Base-by-base conservation (phyloP, 2,888 invertebrate genomes). In the Agapostemon virescens region DNA sequence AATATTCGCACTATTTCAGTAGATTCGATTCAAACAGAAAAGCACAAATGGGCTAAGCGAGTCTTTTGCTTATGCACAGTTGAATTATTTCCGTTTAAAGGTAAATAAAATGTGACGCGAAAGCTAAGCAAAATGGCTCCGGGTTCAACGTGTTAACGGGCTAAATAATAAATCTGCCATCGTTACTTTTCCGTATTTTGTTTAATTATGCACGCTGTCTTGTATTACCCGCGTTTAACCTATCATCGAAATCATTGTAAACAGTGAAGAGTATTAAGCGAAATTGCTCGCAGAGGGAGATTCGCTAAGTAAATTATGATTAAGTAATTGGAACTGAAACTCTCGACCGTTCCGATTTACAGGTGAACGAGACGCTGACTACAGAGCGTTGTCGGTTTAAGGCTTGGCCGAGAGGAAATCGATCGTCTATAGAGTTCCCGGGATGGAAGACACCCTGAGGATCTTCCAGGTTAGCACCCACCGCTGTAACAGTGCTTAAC, bases 391-490 rank as follows among this genome's bases (percentile, higher is more conserved):
- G 45, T 69, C n/a, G 77, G 61, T 77, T 81, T 83, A 79, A 72
- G 67, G 70, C 36, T 40, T 20, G 26, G 68, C n/a, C 70, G 68
- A 69, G 76, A 71, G 81, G 69, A 68, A 82, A 85, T 85, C 79
- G 81, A 85, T 85, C 80, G 82, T 55, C 74, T 66, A 81, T 74
- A 67, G 75, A 83, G 82, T 79, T 82, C 77, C 76, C 66, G 78
- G 83, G 69, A 86, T 81, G 74, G 84, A 86, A 75, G 67, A 77
- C 76, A 77, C 79, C 81, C 79, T 36, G 67, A 86, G 86, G 86
- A 84, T 86, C 76, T 42, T 66, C 52, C 69, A 79, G 76, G 84
- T 83, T 84, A 79, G 79, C 83, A 77, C 71, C 81, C 68, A 67
- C 33, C 68, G 38, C 61, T 63, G 79, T 86, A 86, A 86, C 81